phyloP scores from a whole-genome alignment of 2,797 vertebrate species.

The Gambelia wislizenii region DNA sequence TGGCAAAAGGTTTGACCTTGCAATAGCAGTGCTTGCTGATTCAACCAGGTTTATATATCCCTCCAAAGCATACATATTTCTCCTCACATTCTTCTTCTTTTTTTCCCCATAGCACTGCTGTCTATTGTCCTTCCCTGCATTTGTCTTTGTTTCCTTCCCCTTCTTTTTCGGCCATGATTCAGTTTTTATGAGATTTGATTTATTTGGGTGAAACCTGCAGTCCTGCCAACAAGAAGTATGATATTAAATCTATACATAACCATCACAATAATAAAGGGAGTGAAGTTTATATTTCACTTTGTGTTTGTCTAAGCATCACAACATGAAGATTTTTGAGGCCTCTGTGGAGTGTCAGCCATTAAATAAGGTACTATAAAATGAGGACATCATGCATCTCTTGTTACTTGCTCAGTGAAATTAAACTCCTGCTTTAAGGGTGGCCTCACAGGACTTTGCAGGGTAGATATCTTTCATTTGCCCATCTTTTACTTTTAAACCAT shows the following conservation, averaged over 20 bases:
- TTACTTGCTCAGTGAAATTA: conserved; percentile 49
- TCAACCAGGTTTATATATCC: conserved; percentile 3
- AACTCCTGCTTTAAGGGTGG: conserved; percentile 40
- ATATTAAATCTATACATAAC: conserved; percentile 59
- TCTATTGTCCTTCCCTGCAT: conserved; percentile 53
- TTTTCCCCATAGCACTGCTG: conserved; percentile 56
- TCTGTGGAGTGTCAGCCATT: conserved; percentile 45
- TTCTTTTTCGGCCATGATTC: conserved; percentile 51
- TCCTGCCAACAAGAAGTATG: conserved; percentile 17
- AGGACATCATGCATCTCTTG: not conserved
- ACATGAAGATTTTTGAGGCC: conserved; percentile 34
- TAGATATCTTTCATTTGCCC: conserved; percentile 30
- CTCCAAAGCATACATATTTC: conserved; percentile 14
- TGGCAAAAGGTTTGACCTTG: conserved; percentile 37
- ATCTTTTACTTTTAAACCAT: conserved; percentile 61
- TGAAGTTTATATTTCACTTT: conserved; percentile 44
- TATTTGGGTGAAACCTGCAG: conserved; percentile 46
- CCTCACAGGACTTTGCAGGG: conserved; percentile 37
- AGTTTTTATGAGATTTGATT: conserved; percentile 61
- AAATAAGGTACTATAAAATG: conserved; percentile 47
- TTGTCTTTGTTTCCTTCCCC: conserved; percentile 5
- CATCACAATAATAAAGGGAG: conserved; percentile 44
- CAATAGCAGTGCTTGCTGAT: conserved; percentile 28
- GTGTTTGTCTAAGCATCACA: conserved; percentile 48
- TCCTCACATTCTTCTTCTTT: conserved; percentile 13